Base-by-base conservation (phyloP, 2,888 invertebrate species). In the Hydrotaea cyrtoneurina region DNA sequence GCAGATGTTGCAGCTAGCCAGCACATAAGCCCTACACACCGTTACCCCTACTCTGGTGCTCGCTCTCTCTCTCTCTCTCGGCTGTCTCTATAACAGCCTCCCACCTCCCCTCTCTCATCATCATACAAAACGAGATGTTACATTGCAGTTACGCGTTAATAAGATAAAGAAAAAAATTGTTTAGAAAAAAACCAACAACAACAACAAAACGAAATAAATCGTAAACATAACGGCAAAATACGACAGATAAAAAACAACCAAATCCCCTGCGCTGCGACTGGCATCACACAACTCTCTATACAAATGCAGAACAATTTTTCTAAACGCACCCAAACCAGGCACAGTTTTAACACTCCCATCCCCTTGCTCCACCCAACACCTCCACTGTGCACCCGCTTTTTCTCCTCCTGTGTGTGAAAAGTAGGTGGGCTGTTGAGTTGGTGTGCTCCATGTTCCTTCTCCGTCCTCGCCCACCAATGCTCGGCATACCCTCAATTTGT, bases 61-160 rank as follows among this genome's bases (percentile, higher is more conserved):
- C 43, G 39, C 43, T 43, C 21, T 59, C 21, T 57, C 57, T 57
- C 23, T 57, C 21, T 21, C 57, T 23, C 23, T 23, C 10, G 55
- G 11, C 55, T 11, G 19, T 21, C 55, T 10, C 31, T 31, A 31
- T 31, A 21, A 11, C 55, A 21, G 7, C 55, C 55, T 10, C n/a
- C n/a, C n/a, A n/a, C n/a, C n/a, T n/a, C n/a, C n/a, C n/a, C n/a
- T n/a, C n/a, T 17, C 55, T 55, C 55, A 3, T 11, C 10, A 59
- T 0, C 55, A 55, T 3, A 50, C n/a, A 2, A 39, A 50, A n/a
- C 50, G 50, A n/a, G 50, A n/a, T 50, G 50, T 50, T 62, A 31
- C 62, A 62, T 88, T 50, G 88, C 84, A 86, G 88, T 89, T 89
- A 88, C 90, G 90, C 90, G 90, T 90, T 89, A 90, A 88, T 83